Evolutionary conservation across 2,888 invertebrate genomes (phyloP), one percentile per base, ranked within the genome.

Genomic region (Oasisia sp.): DNA sequence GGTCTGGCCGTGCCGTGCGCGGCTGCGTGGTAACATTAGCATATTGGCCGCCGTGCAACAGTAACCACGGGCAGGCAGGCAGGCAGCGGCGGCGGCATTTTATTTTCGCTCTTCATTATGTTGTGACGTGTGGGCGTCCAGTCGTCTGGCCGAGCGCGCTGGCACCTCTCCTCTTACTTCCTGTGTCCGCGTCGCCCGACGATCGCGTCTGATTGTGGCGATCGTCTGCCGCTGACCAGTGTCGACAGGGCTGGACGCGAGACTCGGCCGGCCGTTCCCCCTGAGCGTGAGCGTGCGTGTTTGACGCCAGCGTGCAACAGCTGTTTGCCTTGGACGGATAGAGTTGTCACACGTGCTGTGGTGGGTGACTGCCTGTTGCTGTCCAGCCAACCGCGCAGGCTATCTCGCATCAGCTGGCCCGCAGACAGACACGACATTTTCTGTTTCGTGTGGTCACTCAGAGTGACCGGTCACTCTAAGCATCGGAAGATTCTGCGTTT

Each of bases 101-200:
- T 74, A 74, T 74, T 74, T 74, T 74, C 27, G 74, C 74, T 74
- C 74, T 74, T 74, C 74, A 74, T 74, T 74, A 74, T 74, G 74
- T 74, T 74, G 74, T 74, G 74, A 74, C 27, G 74, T 74, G 74
- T 74, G 74, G 74, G 74, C 74, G 74, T 74, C 74, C 74, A 74
- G 74, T 74, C 74, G 74, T 74, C 74, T 74, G 74, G 74, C 74
- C n/a, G 74, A 27, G 74, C 27, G 74, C n/a, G 74, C 74, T 74
- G 19, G 19, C 74, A 74, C 27, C 74, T 74, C n/a, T 19, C 27
- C 74, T 74, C n/a, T 19, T 19, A 74, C 74, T 74, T 74, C 74
- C 74, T 74, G 74, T 74, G 74, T 74, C 74, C 3, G 74, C n/a
- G 1, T 74, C 74, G 4, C 74, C 74, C 7, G 27, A 74, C 27